Base-by-base conservation (phyloP, 1,140 invertebrate species). In the Drosophila virilis region DNA sequence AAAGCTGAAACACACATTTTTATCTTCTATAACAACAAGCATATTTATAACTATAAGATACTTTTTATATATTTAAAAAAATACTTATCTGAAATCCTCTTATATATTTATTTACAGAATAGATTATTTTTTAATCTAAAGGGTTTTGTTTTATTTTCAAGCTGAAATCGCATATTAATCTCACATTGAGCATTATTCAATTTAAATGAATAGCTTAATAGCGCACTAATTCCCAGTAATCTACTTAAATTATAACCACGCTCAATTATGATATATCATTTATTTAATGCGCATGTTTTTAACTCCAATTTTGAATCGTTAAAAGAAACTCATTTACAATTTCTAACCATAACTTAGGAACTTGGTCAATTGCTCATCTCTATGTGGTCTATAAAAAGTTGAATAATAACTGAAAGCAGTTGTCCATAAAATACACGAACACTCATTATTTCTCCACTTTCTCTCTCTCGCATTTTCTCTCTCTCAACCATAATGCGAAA, bases 261-360 rank as follows among this genome's bases (percentile, higher is more conserved):
- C 10, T 48, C 35, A 43, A 54, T 51, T 9, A 59, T 42, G 28
- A 22, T 22, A 13, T 35, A 43, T 60, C 33, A 58, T 59, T 88
- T 60, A 69, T 58, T 67, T 78, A 67, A 72, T 82, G 68, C 59
- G 72, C 79, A 86, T 86, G 75, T 68, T 78, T 80, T 54, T 52
- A 45, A 52, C 7, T 10, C 40, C 28, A 55, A 64, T 78, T 81
- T n/a, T 6, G 60, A 74, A 45, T 65, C 43, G 42, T 9, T 62
- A 55, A 76, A 40, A 64, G 33, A 37, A 48, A 17, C 15, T 48
- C 13, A 60, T 68, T 85, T 84, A 67, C 61, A 75, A 69, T 70
- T 67, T 89, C 58, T 62, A 70, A 52, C 65, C 64, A 62, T 65
- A 70, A 76, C 22, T 77, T 62, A 72, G 48, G 59, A 78, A 72